A percentile compares a stretch with the other conserved stretches of the same genome.
Conservation (phyloP, 1,140 invertebrate species). For the Drosophila neocordata region DNA sequence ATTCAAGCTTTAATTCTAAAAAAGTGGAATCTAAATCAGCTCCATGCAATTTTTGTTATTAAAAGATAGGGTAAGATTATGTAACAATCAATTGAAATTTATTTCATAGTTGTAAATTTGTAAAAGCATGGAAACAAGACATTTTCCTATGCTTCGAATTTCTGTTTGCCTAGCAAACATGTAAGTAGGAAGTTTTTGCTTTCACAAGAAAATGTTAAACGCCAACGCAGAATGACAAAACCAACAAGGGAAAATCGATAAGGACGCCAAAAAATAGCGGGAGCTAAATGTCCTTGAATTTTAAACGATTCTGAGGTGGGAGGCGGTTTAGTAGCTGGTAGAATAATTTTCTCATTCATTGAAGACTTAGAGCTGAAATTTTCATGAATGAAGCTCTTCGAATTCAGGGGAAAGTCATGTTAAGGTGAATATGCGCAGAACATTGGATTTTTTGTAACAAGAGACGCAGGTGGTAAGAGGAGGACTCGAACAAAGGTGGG, state of each 20-base stretch:
- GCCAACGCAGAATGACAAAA: slow-evolving; percentile 39
- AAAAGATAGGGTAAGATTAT: too few relatives aligned
- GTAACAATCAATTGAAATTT: too few relatives aligned
- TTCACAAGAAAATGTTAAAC: slow-evolving; percentile 16
- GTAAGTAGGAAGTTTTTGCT: slow-evolving; percentile 16
- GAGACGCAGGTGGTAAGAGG: neutral
- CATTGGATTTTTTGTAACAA: neutral
- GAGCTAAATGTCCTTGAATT: slow-evolving; percentile 61
- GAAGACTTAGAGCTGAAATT: slow-evolving; percentile 39
- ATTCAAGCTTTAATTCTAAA: too few relatives aligned
- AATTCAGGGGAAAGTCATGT: slow-evolving; percentile 13
- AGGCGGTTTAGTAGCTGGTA: neutral
- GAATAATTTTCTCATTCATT: slow-evolving; percentile 54
- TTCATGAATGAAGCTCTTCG: slow-evolving; percentile 59
- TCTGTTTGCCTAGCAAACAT: too few relatives aligned
- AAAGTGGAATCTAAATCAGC: too few relatives aligned
- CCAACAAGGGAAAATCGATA: slow-evolving; percentile 66
- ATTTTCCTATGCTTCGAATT: too few relatives aligned
- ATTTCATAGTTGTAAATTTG: too few relatives aligned
- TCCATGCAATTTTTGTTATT: too few relatives aligned
- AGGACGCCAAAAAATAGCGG: slow-evolving; percentile 48
- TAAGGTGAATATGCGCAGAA: slow-evolving; percentile 44
- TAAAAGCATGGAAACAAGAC: too few relatives aligned
- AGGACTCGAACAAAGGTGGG: neutral
- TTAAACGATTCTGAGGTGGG: slow-evolving; percentile 21